Percentiles rank a stretch among this genome's conserved stretches.
Conservation (phyloP, 2,797 vertebrate species). For the Furcifer pardalis region DNA sequence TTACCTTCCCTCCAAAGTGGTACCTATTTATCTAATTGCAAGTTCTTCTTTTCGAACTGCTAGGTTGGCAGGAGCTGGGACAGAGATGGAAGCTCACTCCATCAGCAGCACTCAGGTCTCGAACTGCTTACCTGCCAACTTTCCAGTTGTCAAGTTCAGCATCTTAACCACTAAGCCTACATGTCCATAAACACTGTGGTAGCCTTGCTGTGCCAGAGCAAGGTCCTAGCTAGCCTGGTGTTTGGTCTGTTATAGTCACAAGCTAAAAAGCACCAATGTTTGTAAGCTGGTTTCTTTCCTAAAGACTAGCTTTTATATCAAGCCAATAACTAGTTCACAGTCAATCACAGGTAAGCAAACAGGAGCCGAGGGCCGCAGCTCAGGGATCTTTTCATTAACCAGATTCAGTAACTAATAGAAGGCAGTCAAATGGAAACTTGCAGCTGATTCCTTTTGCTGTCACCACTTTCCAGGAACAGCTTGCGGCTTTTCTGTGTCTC, state of each 20-base stretch:
- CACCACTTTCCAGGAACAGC: conserved; percentile 23
- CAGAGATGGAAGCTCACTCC: too few relatives aligned
- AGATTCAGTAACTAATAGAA: not conserved
- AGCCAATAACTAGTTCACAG: not conserved
- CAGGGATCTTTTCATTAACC: accelerated
- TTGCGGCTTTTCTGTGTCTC: accelerated
- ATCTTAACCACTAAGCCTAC: too few relatives aligned
- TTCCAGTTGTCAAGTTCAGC: too few relatives aligned
- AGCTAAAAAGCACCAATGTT: not conserved
- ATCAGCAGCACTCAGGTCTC: too few relatives aligned
- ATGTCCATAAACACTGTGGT: not conserved
- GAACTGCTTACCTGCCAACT: too few relatives aligned
- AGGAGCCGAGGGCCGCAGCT: not conserved
- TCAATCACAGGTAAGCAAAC: not conserved
- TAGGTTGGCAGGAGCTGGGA: too few relatives aligned
- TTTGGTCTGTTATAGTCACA: not conserved
- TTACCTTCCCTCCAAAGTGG: too few relatives aligned
- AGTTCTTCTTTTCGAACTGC: too few relatives aligned
- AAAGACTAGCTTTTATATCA: not conserved
- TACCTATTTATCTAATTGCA: too few relatives aligned
- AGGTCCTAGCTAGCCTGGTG: not conserved
- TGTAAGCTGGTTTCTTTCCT: not conserved
- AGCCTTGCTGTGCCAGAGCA: not conserved
- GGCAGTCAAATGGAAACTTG: conserved; percentile 7
- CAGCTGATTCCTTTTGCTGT: not conserved